Evolutionary conservation across 2,888 invertebrate species (phyloP).

Genomic region (Cephus sareptanus): DNA sequence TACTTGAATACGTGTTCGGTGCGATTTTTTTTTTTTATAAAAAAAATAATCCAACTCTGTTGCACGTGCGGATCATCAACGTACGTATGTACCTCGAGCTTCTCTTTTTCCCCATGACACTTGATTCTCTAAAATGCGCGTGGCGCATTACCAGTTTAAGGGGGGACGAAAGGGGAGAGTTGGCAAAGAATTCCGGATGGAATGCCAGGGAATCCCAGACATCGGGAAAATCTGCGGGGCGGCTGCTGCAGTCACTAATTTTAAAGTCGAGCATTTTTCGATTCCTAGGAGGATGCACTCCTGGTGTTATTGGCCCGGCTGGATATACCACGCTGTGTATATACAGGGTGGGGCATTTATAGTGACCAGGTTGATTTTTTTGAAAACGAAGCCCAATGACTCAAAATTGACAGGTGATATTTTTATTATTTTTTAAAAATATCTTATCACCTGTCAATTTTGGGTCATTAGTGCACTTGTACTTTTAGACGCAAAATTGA

Average conservation of each 20-base stretch:
- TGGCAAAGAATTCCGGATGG: slow-evolving; percentile 36
- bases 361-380: too few species aligned
- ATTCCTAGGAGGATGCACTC: not conserved
- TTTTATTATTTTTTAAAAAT: too few species aligned
- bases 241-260: not conserved
- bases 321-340: not conserved
- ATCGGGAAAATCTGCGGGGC: slow-evolving; percentile 28
- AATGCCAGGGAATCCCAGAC: slow-evolving; percentile 35
- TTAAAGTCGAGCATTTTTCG: not conserved
- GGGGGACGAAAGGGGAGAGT: not conserved
- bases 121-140: not conserved
- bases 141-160: not conserved
- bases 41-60: not conserved
- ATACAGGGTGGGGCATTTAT: too few species aligned
- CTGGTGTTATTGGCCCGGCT: not conserved
- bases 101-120: not conserved
- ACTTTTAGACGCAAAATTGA: too few species aligned
- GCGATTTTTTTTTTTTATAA: not conserved
- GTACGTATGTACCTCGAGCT: not conserved
- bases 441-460: too few species aligned
- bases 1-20: not conserved
- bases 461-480: too few species aligned
- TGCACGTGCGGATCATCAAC: not conserved
- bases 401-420: too few species aligned
- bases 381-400: too few species aligned